These are phyloP conservation scores for Calonectris borealis DNA, from an alignment of 2,113 vertebrate genomes.

Conservation along the genomic window DNA sequence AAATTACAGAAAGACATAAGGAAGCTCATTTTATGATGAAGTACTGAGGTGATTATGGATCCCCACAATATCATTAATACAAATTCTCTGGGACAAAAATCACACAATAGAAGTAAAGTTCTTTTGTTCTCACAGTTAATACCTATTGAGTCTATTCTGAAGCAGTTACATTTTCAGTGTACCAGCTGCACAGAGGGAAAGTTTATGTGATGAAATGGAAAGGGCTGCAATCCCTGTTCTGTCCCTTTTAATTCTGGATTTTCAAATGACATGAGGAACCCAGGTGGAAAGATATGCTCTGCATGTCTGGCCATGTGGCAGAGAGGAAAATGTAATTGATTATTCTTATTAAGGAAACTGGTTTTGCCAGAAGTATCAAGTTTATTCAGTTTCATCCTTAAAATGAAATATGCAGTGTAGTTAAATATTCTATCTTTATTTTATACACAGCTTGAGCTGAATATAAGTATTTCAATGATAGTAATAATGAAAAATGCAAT, in stretches of 20 bases:
- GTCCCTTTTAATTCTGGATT: conserved; percentile 60
- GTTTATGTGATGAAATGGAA: conserved; percentile 15
- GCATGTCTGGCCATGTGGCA: conserved; percentile 19
- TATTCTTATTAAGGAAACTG: conserved; percentile 50
- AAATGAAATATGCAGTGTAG: neutral
- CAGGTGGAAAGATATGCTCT: conserved; percentile 50
- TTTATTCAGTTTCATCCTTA: conserved; percentile 6
- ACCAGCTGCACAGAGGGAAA: conserved; percentile 16
- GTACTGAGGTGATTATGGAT: neutral
- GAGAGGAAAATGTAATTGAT: conserved; percentile 57
- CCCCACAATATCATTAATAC: neutral
- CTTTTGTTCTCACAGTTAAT: neutral
- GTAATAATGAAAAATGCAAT: conserved; percentile 59
- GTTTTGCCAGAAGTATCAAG: conserved; percentile 41
- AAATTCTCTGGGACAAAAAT: neutral
- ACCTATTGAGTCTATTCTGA: neutral
- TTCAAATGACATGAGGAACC: conserved; percentile 38
- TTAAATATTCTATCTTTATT: neutral
- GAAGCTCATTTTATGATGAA: neutral
- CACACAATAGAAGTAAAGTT: neutral
- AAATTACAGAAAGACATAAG: neutral
- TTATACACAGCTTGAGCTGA: neutral
- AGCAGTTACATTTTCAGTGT: neutral
- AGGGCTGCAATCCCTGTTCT: conserved; percentile 46
- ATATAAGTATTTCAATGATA: neutral